Evolutionary conservation across 2,113 vertebrate species (phyloP).

Genomic region (Eolophus roseicapilla): DNA sequence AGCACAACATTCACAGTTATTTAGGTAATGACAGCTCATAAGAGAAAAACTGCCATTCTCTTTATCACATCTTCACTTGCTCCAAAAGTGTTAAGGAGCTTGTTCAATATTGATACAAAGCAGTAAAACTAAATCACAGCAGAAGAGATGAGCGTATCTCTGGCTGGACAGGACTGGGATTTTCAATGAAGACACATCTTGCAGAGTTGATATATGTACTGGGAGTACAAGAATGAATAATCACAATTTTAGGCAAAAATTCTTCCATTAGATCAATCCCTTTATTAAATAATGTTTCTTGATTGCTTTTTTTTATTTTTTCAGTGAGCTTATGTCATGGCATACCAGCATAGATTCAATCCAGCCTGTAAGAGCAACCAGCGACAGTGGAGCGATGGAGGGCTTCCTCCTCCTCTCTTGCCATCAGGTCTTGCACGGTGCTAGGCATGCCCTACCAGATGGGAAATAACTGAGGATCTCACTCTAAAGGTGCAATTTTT

Average conservation of each 20-base stretch:
- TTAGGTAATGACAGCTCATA: slow-evolving; percentile 2
- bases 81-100: neutral
- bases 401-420: neutral
- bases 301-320: neutral
- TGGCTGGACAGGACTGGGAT: neutral
- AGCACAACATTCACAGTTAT: neutral
- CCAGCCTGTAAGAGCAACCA: neutral
- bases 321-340: neutral
- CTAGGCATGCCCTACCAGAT: neutral
- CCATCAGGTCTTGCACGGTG: neutral
- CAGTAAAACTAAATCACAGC: slow-evolving; percentile 11
- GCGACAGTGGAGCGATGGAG: neutral
- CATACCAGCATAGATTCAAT: neutral
- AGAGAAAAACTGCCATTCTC: neutral
- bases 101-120: neutral
- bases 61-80: neutral
- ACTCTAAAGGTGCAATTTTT: neutral
- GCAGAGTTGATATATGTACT: neutral
- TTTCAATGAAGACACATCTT: neutral
- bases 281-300: neutral
- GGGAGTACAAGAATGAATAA: neutral
- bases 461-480: neutral
- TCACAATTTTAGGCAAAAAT: neutral
- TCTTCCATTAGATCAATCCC: neutral
- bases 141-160: neutral